Evolutionary conservation across 2,113 vertebrate genomes (phyloP).

Genomic region (Heterocephalus glaber): DNA sequence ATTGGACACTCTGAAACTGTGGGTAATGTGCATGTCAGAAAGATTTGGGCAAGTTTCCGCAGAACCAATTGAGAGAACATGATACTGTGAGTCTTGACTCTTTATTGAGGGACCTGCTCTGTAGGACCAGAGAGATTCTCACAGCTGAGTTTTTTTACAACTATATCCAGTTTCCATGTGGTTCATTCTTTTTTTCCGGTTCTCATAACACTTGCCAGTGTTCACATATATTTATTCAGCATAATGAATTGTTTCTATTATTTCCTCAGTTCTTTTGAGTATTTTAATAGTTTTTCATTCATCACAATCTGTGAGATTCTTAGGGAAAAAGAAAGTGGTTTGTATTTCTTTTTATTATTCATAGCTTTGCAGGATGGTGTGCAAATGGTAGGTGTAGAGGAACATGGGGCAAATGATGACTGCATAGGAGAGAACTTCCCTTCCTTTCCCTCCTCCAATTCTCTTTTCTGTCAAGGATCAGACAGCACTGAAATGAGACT

Average conservation of each 20-base stretch:
- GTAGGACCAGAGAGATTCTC: neutral
- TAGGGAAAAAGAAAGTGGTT: neutral
- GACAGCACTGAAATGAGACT: neutral
- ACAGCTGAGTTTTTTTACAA: conserved; percentile 16
- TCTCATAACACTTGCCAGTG: conserved; percentile 40
- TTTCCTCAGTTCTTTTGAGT: neutral
- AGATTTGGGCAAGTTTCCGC: conserved; percentile 57
- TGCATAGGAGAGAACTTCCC: neutral
- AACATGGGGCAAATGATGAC: neutral
- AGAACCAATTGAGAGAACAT: conserved; percentile 55
- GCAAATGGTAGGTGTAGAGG: neutral
- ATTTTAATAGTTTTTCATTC: neutral
- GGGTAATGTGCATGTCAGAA: conserved; percentile 58
- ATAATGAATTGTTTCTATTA: conserved; percentile 28
- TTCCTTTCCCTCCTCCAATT: too few species aligned
- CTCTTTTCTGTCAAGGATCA: neutral
- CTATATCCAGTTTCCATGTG: conserved; percentile 19
- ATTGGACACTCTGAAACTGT: conserved; percentile 38
- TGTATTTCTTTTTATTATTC: neutral
- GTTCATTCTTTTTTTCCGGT: conserved; percentile 9
- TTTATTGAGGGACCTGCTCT: neutral
- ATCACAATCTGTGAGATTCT: neutral
- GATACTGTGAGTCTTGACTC: conserved; percentile 46
- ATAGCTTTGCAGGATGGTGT: neutral
- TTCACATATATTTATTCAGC: neutral